phyloP scores from a whole-genome alignment of 2,888 invertebrate genomes.

The Taphrorychus bicolor region DNA sequence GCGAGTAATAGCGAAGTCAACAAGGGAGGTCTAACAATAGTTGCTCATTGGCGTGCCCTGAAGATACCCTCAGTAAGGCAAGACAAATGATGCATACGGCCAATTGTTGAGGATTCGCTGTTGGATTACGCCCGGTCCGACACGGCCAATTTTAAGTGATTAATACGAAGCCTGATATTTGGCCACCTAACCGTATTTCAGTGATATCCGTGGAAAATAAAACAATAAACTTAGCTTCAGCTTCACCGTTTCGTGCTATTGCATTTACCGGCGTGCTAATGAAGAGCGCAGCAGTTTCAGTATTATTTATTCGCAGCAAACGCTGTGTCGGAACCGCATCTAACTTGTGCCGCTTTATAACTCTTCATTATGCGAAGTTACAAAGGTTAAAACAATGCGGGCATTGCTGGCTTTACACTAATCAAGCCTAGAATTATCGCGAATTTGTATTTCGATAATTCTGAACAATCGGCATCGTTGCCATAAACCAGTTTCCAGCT shows the following conservation, averaged over 20 bases:
- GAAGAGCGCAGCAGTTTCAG: not conserved
- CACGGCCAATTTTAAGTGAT: conserved; percentile 41
- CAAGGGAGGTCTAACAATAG: not conserved
- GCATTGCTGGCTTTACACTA: conserved; percentile 1
- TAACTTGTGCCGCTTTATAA: conserved; percentile 10
- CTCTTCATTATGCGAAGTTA: conserved; percentile 11
- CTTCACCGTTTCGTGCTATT: not conserved
- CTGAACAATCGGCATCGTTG: not conserved
- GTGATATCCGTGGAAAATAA: no score
- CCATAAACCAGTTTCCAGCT: not conserved
- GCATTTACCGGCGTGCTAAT: not conserved
- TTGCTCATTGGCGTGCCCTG: conserved; percentile 8
- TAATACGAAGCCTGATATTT: conserved; percentile 33
- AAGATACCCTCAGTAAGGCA: conserved; percentile 44
- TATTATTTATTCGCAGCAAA: not conserved
- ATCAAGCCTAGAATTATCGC: not conserved
- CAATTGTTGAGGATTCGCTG: conserved; percentile 39
- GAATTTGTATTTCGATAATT: not conserved
- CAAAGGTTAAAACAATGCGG: conserved; percentile 13
- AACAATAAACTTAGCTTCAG: not conserved
- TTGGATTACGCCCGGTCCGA: conserved; percentile 32
- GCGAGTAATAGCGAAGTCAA: no score
- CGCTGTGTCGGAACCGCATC: not conserved
- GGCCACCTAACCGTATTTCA: no score
- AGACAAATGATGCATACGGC: conserved; percentile 46